These are phyloP conservation scores for Callitettix versicolor DNA, from an alignment of 1,140 invertebrate species.

Conservation along the genomic window DNA sequence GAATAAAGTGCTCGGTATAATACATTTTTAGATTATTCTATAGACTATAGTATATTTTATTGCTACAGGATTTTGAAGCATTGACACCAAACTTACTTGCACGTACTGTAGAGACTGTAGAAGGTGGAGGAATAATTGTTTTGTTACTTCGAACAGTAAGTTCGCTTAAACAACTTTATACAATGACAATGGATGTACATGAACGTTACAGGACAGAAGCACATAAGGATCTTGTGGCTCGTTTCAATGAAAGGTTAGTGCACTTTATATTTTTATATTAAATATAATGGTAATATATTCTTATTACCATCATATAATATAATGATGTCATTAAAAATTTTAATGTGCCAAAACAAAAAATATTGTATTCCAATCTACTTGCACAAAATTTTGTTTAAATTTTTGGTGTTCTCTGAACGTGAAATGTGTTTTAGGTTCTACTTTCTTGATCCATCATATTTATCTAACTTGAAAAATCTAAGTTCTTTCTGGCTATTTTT, in stretches of 20 bases:
- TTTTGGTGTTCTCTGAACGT: too few relatives aligned
- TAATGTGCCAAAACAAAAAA: not conserved
- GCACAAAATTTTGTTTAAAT: not conserved
- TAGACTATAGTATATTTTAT: too few relatives aligned
- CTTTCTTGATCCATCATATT: too few relatives aligned
- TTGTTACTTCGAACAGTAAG: slow-evolving; percentile 71
- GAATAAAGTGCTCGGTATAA: not conserved
- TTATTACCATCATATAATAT: too few relatives aligned
- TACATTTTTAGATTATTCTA: not conserved
- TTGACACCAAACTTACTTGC: slow-evolving; percentile 97
- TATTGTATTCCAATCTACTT: not conserved
- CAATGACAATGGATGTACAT: slow-evolving; percentile 98
- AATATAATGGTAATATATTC: slow-evolving; percentile 1
- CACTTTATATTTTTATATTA: too few relatives aligned
- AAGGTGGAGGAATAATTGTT: slow-evolving; percentile 92
- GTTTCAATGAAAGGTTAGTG: slow-evolving; percentile 84
- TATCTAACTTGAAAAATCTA: too few relatives aligned
- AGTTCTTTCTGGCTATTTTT: too few relatives aligned
- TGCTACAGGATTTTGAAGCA: slow-evolving; percentile 94
- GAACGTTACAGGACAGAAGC: slow-evolving; percentile 89
- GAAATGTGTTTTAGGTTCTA: too few relatives aligned
- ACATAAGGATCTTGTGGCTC: slow-evolving; percentile 79
- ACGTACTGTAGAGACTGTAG: slow-evolving; percentile 94
- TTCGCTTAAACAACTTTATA: slow-evolving; percentile 89
- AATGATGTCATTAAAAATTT: not conserved